phyloP scores from a whole-genome alignment of 2,113 vertebrate genomes.

The Mormoops blainvillei region DNA sequence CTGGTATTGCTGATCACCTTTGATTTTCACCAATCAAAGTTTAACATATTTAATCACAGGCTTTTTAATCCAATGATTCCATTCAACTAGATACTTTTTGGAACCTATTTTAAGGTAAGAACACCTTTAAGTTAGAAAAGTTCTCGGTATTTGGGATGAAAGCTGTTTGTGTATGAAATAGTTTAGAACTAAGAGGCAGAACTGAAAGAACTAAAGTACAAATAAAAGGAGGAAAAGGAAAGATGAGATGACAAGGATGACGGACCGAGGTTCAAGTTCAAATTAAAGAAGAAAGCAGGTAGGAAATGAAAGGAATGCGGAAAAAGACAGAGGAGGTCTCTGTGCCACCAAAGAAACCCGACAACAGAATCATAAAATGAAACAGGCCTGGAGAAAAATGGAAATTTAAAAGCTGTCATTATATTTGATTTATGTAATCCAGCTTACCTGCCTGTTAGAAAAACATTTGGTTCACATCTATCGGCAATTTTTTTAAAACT shows the following conservation, averaged over 20 bases:
- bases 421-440: slow-evolving; percentile 45
- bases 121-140: not conserved
- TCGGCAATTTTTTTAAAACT: not conserved
- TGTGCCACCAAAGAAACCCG: not conserved
- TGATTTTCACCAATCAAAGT: slow-evolving; percentile 3
- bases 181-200: slow-evolving; percentile 24
- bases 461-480: slow-evolving; percentile 24
- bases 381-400: not conserved
- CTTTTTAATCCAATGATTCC: not conserved
- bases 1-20: not conserved
- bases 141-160: not conserved
- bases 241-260: not conserved
- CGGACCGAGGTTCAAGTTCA: not conserved
- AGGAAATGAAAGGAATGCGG: not conserved
- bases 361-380: not conserved
- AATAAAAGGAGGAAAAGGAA: not conserved
- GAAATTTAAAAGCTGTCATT: slow-evolving; percentile 48
- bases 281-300: slow-evolving; percentile 16
- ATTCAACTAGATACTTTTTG: not conserved
- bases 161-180: not conserved
- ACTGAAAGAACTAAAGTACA: slow-evolving; percentile 13
- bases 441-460: slow-evolving; percentile 15
- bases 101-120: not conserved
- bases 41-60: not conserved
- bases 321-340: not conserved